Base-by-base conservation (phyloP, 2,113 vertebrate genomes). In the Dipodomys spectabilis region DNA sequence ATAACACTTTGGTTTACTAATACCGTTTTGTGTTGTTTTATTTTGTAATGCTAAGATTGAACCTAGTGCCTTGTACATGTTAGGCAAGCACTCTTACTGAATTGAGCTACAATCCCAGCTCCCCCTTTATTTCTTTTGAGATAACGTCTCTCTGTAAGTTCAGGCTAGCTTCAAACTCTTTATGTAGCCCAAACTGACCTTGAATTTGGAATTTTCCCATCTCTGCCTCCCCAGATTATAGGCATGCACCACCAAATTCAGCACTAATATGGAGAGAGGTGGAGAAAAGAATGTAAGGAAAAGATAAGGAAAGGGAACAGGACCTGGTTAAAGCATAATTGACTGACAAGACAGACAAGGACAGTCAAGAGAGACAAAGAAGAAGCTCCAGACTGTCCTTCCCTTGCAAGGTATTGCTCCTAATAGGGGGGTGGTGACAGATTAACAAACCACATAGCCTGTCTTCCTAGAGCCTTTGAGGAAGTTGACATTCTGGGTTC, bases 401-500 rank as follows among this genome's bases (percentile, higher is more conserved):
- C 78, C 82, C 75, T 5, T 32, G n/a, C 11, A 69, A 10, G 79
- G 15, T 62, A 25, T 32, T 23, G 57, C 11, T 20, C 19, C 65
- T 15, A 62, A 30, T 18, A 16, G 9, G 12, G 39, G 71, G 16
- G 1, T 7, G 72, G 16, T 12, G 53, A 74, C 57, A 18, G 69
- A 19, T 19, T 20, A 35, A 74, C 64, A 57, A 64, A 28, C 27
- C 1, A 0, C 1, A 19, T 4, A 6, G 28, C 27, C 7, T 15
- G 49, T 10, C 27, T 5, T 5, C n/a, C 11, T 27, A 81, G 19
- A 75, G 30, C n/a, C 19, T 11, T 0, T 25, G 20, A 10, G 25
- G 25, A 8, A 20, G 10, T 28, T 9, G 23, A 20, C 15, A 0
- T 45, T 20, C 1, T 13, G 2, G 25, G 32, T n/a, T 27, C 35